Evolutionary conservation across 2,888 invertebrate species (phyloP), one percentile per base, ranked within the genome.

Genomic region (Antheraea yamamai): DNA sequence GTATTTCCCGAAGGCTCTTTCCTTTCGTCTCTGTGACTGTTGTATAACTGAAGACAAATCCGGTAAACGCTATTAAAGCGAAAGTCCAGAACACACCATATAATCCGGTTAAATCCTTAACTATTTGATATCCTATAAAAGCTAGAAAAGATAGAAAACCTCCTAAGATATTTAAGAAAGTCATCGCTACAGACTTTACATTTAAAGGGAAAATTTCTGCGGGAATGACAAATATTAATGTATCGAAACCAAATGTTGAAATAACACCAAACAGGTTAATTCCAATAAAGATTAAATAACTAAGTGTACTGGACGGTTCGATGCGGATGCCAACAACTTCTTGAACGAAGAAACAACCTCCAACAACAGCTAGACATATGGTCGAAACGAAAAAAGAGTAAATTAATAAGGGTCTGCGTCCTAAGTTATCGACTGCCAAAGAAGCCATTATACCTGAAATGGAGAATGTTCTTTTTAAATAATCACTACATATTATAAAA

Each of bases 121-220:
- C 80, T 14, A 90, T 85, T 79, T 95, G 95, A 79, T 95, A 95
- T 58, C 94, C 85, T 81, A 94, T 95, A 1, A 94, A 91, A 0
- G 93, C 91, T 4, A 91, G 68, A 78, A 95, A 95, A 1, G 94
- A 94, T 12, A 95, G 81, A 0, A 93, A 68, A 18, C 76, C 72
- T 70, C 92, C 91, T 78, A 94, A 91, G 3, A 95, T 83, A 75
- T 93, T 95, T 1, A 93, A 86, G 1, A 91, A 79, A 0, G 95
- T 95, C 77, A 96, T 93, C 0, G 96, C 96, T 1, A 92, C 84
- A 1, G 95, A 94, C 81, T 95, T 95, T 0, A 96, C 93, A 78
- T 95, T 95, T 1, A 95, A 88, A 0, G 96, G 95, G 77, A 96
- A 96, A 39, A 96, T 87, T 84, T 96, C 96, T 0, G 95, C 95